Evolutionary conservation across 2,797 vertebrate species (phyloP).

Genomic region (Lepidocolaptes lacrymiger): DNA sequence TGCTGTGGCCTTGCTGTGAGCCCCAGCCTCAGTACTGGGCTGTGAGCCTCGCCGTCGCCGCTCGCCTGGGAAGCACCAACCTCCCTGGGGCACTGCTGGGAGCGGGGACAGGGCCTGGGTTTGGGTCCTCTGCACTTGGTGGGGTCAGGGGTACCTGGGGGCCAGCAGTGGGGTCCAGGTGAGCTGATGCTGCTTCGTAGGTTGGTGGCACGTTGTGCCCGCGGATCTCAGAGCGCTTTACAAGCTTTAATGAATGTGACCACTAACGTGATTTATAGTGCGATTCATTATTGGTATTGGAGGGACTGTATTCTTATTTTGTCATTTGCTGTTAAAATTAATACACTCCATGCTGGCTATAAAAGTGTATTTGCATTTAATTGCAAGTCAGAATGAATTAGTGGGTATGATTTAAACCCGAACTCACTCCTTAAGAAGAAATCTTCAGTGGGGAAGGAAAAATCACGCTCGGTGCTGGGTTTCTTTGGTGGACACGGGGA

Average conservation of each 20-base stretch:
- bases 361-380: constrained; percentile 81
- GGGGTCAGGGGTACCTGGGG: neutral
- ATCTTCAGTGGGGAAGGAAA: constrained; percentile 49
- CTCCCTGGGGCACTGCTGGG: neutral
- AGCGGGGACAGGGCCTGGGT: neutral
- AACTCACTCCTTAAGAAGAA: constrained; percentile 67
- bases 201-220: neutral
- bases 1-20: neutral
- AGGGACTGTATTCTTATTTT: constrained; percentile 79
- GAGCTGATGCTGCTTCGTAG: neutral
- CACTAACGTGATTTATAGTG: constrained; percentile 76
- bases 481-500: constrained; percentile 25
- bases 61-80: neutral
- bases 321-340: constrained; percentile 81
- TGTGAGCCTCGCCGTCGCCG: fast-evolving
- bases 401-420: constrained; percentile 76
- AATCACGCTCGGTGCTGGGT: constrained; percentile 7
- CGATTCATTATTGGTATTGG: constrained; percentile 79
- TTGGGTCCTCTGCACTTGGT: neutral
- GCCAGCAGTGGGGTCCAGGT: fast-evolving
- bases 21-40: fast-evolving
- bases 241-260: constrained; percentile 56
- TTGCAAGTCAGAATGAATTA: constrained; percentile 80
- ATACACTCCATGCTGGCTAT: constrained; percentile 79
- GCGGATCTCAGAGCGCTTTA: neutral